A percentile compares a stretch with the other conserved stretches of the same genome.
Evolutionary conservation across 35 echinoderm and acorn worm species (phyloP).

Genomic region (Ophioderma brevispina): DNA sequence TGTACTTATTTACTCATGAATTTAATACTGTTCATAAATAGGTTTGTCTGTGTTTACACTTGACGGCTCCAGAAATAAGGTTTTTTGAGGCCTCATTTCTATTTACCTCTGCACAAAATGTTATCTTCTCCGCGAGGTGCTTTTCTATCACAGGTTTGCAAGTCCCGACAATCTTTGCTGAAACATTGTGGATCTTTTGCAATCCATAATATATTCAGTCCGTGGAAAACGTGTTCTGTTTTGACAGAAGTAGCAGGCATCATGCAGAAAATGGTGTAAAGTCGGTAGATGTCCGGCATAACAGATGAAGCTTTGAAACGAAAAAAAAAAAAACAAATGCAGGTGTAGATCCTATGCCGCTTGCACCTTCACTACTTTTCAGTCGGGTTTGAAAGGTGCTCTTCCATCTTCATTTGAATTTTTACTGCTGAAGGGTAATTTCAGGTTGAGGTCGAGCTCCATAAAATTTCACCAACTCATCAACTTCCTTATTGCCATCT

Average conservation of each 20-base stretch:
- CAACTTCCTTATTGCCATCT: background rate
- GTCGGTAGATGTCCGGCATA: background rate
- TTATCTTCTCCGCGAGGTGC: background rate
- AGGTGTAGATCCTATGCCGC: background rate
- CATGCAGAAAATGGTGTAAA: background rate
- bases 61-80: background rate
- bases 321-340: background rate
- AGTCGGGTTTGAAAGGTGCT: background rate
- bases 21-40: no score
- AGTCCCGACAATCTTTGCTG: background rate
- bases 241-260: background rate
- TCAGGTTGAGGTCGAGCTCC: background rate
- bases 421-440: background rate
- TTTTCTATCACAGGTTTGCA: background rate
- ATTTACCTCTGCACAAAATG: background rate
- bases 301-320: background rate
- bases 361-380: background rate
- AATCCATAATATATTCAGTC: slow-evolving; percentile 3
- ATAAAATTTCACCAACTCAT: background rate
- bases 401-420: background rate
- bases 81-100: background rate
- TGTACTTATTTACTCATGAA: no score
- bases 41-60: no score
- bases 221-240: background rate
- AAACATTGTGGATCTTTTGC: background rate